Evolutionary conservation across 2,113 vertebrate species (phyloP), one percentile per base, ranked within the genome.

Genomic region (Burhinus oedicnemus): DNA sequence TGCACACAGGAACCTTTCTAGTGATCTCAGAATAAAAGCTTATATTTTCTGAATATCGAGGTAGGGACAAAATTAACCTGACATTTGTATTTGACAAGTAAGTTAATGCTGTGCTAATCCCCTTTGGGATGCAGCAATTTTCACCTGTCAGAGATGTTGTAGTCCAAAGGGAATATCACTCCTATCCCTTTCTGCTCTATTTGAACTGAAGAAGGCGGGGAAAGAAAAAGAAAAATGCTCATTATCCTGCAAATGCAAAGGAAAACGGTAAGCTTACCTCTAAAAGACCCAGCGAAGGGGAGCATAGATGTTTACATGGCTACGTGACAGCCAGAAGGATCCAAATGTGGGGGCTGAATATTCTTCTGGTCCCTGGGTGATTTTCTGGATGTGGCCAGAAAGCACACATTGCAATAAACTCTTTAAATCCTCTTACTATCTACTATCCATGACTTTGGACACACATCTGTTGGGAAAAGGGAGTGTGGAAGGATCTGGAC

Each of bases 271-370:
- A n/a, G 3, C 9, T 61, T 61, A 17, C 21, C 40, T 40, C 40
- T 36, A 23, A 65, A 71, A 40, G 45, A 13, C 6, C 8, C 61
- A 15, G 54, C 3, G 30, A 47, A 42, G 20, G 26, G 8, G 45
- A 54, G 13, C 6, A 1, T 5, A 16, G n/a, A 11, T 29, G 26
- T 44, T 26, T 14, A 16, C 6, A 5, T 1, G 40, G 40, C 22
- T 44, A 25, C 8, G 0, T 5, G 44, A 12, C 34, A 52, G 57
- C 34, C 34, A n/a, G 8, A 16, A 21, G 55, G 36, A 51, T 38
- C 22, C 22, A 12, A 9, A 58, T 57, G 10, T 18, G 21, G 17
- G 42, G 40, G 26, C 1, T 51, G 42, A 57, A 34, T 21, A 17
- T 18, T 19, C 64, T 19, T 0, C 38, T 12, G 38, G 44, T 21